These are phyloP conservation scores for Menidia beryllina DNA, from an alignment of 2,113 vertebrate species.

Conservation along the genomic window DNA sequence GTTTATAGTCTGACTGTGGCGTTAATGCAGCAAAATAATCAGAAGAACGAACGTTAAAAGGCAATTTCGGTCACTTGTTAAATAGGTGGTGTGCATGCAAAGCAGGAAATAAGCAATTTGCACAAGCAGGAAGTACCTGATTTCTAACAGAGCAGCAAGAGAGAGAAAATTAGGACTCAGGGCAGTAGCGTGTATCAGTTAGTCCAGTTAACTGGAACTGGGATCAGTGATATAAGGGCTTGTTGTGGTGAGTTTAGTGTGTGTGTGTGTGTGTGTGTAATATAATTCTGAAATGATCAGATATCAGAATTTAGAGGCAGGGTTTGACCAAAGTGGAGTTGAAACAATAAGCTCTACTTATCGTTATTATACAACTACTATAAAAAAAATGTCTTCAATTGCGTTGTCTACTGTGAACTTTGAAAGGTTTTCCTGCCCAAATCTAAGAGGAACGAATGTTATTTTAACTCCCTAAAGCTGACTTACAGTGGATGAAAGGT, in stretches of 20 bases:
- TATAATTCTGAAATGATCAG: neutral
- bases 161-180: neutral
- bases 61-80: neutral
- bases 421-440: neutral
- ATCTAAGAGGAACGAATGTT: neutral
- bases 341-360: neutral
- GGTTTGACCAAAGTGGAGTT: neutral
- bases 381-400: neutral
- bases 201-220: neutral
- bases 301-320: neutral
- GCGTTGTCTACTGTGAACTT: neutral
- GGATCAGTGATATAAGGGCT: neutral
- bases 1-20: no score
- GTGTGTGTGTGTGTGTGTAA: no score
- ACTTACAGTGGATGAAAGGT: constrained; percentile 19
- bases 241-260: no score
- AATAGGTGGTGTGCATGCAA: neutral
- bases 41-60: no score
- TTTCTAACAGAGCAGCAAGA: neutral
- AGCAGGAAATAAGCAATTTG: neutral
- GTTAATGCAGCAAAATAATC: no score
- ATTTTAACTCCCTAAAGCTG: neutral
- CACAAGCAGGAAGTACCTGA: neutral
- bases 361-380: no score
- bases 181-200: neutral